Base-by-base conservation (phyloP, 2,888 invertebrate species). In the Andrena marginata region DNA sequence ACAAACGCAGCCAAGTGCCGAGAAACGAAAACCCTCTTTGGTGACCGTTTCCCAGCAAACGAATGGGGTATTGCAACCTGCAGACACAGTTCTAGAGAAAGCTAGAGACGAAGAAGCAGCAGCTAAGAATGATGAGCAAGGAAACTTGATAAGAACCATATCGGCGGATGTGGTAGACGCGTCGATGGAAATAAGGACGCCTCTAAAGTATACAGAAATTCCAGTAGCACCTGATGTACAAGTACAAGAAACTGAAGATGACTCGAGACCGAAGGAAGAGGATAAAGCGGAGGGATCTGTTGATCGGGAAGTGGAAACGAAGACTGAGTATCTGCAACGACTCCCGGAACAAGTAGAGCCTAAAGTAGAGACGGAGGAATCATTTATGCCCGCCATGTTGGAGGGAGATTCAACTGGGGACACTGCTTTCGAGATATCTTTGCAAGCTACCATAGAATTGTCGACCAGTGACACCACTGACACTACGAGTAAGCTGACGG, bases 381-480 rank as follows among this genome's bases (percentile, higher is more conserved):
- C 80, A 26, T 42, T 42, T 13, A 6, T 56, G 76, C 86, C 29
- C 64, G 90, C 5, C 85, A 23, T 77, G 6, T 86, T 89, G 0
- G 91, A 92, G 1, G 87, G 83, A 54, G 90, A 89, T 35, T 89
- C 88, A 16, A 88, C 87, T 6, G 79, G 90, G 3, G 93, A 92
- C 29, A 84, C 90, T 35, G 92, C 91, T 0, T 90, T 90, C 60
- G 93, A 93, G 76, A 92, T 93, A 63, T 92, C 90, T 64, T 88
- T 93, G 26, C 89, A 90, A 62, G 92, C 94, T 0, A 93, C 90
- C 3, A 89, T 94, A 29, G 92, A 94, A 84, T 62, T 94, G 33
- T 88, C 91, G 2, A 90, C 85, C 49, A 92, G 90, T 31, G 85
- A 87, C 8, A 90, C 91, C 5, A 86, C 91, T 0, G 90, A 92